Base-by-base conservation (phyloP, 1,140 invertebrate genomes). In the Brachionus rotundiformis region DNA sequence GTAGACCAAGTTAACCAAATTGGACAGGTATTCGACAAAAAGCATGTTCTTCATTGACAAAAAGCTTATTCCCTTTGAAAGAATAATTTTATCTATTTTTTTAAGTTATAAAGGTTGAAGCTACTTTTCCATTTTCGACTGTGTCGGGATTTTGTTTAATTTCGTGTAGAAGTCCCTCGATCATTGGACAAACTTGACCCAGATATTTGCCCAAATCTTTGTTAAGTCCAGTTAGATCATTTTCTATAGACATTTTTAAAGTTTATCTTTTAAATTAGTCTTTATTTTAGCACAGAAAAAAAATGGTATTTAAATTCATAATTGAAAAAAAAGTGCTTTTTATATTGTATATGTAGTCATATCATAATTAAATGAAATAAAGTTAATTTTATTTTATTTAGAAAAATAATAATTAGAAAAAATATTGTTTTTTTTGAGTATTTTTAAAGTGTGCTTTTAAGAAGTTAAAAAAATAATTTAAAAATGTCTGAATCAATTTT, bases 51-150 rank as follows among this genome's bases (percentile, higher is more conserved):
- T 79, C 76, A 79, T 79, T 36, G 29, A 16, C 11, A 79, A 27
- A 79, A 79, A 79, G 27, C 76, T 79, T 36, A 79, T 79, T 54
- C 76, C 76, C 76, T 79, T n/a, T n/a, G 11, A 13, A 76, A 27
- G 0, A 54, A 47, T 10, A 16, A 25, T 25, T 63, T 23, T 49
- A 19, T 25, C 36, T 41, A 13, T 11, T 11, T 23, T n/a, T n/a
- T n/a, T n/a, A n/a, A n/a, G n/a, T n/a, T n/a, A n/a, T n/a, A n/a
- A n/a, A n/a, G n/a, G n/a, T n/a, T 10, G n/a, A 1, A n/a, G 7
- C 23, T 77, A 79, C 76, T 11, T 79, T 79, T 33, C 47, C 36
- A 19, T 41, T 63, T 33, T 79, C 76, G 16, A 59, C 29, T 27
- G 59, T 39, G n/a, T 59, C 47, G 3, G 47, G 27, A 4, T 79